phyloP scores from a whole-genome alignment of 2,888 invertebrate species.

The Nezara viridula region DNA sequence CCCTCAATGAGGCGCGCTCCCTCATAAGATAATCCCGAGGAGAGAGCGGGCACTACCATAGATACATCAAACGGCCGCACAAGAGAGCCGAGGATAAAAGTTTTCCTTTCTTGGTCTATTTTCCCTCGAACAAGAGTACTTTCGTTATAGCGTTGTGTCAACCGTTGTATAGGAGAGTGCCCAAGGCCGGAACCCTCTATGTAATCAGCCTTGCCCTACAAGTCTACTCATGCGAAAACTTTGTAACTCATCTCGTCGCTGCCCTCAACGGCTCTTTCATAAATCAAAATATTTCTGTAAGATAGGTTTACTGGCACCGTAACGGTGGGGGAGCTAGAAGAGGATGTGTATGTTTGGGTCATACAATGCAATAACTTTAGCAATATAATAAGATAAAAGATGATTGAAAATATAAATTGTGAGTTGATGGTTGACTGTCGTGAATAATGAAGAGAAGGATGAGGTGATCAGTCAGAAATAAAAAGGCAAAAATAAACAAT shows the following conservation, averaged over 20 bases:
- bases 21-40: background rate
- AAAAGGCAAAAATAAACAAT: too few species aligned
- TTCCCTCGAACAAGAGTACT: background rate
- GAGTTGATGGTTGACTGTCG: too few species aligned
- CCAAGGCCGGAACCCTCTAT: background rate
- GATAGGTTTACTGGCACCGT: background rate
- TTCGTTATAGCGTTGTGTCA: constrained; percentile 3
- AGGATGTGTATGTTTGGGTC: too few species aligned
- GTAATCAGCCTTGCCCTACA: constrained; percentile 26
- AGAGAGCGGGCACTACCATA: background rate
- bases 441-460: too few species aligned
- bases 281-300: background rate
- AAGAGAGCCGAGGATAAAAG: background rate
- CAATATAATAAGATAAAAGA: too few species aligned
- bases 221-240: background rate
- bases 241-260: background rate
- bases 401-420: too few species aligned
- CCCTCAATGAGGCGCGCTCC: background rate
- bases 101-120: background rate
- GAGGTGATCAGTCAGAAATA: too few species aligned
- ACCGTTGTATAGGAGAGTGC: background rate
- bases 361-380: too few species aligned
- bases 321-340: too few species aligned
- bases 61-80: background rate
- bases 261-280: background rate